phyloP scores from a whole-genome alignment of 1,140 invertebrate genomes.

The Manduca sexta region DNA sequence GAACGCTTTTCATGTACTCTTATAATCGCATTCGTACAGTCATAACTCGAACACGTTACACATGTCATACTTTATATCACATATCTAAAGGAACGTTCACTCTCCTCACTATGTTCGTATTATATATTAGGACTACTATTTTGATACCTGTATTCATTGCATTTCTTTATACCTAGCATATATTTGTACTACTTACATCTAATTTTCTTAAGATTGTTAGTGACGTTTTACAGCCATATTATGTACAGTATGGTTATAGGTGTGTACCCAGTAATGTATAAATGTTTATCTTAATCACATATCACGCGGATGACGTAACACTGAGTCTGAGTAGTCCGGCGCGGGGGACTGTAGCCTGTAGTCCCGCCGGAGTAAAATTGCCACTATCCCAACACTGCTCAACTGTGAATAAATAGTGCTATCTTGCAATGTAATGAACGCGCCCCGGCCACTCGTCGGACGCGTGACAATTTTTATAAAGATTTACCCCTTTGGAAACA shows the following conservation, averaged over 20 bases:
- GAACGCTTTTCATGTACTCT: constrained; percentile 1
- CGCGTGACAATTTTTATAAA: constrained; percentile 54
- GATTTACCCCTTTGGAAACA: constrained; percentile 54
- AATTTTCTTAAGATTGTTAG: constrained; percentile 57
- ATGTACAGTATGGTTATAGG: constrained; percentile 62
- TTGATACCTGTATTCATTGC: constrained; percentile 68
- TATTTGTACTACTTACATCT: constrained; percentile 41
- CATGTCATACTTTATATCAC: constrained; percentile 33
- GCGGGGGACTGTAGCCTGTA: constrained; percentile 53
- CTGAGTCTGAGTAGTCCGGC: constrained; percentile 34
- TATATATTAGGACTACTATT: constrained; percentile 61
- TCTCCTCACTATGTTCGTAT: constrained; percentile 39
- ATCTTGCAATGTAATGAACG: too few relatives aligned
- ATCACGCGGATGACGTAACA: constrained; percentile 48
- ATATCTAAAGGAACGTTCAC: constrained; percentile 64
- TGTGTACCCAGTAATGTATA: constrained; percentile 62
- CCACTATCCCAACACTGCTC: constrained; percentile 36
- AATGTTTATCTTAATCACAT: constrained; percentile 62
- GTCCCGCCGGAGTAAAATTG: constrained; percentile 33
- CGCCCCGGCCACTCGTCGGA: constrained; percentile 14
- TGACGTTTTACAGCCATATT: constrained; percentile 54
- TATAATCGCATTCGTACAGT: constrained; percentile 6
- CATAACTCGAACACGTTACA: too few relatives aligned
- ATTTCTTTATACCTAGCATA: constrained; percentile 58
- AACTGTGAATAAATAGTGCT: constrained; percentile 8